phyloP scores from a whole-genome alignment of 2,797 vertebrate species.

The Sciurus vulgaris region DNA sequence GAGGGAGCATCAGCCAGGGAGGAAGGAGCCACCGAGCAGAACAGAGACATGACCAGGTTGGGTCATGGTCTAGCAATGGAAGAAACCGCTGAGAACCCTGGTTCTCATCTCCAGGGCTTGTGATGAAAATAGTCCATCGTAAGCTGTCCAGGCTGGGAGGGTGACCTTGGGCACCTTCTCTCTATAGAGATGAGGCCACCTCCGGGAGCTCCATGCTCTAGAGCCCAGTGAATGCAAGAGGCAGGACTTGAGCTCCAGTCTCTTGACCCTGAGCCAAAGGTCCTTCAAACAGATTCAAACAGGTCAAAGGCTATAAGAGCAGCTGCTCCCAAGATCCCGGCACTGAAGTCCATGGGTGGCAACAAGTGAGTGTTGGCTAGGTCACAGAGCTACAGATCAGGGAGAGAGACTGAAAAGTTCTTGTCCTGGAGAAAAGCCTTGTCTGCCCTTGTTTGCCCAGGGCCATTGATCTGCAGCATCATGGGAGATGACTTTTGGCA shows the following conservation, averaged over 20 bases:
- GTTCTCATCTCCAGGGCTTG: background rate
- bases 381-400: background rate
- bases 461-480: background rate
- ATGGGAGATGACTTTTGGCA: background rate
- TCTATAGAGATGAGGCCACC: background rate
- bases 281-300: background rate
- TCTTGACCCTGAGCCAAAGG: background rate
- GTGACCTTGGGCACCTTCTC: background rate
- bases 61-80: accelerated
- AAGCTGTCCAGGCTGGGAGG: background rate
- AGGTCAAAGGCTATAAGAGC: background rate
- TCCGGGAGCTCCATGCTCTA: background rate
- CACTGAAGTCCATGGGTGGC: background rate
- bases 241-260: background rate
- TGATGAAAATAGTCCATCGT: background rate
- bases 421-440: too few relatives aligned
- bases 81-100: background rate
- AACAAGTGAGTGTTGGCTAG: background rate
- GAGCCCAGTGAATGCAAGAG: background rate
- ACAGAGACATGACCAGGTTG: accelerated
- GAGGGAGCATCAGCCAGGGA: background rate
- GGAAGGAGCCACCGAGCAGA: background rate
- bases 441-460: too few relatives aligned
- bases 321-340: background rate
- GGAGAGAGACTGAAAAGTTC: background rate